Conservation (phyloP, 2,797 vertebrate species). For the Vireo griseus region DNA sequence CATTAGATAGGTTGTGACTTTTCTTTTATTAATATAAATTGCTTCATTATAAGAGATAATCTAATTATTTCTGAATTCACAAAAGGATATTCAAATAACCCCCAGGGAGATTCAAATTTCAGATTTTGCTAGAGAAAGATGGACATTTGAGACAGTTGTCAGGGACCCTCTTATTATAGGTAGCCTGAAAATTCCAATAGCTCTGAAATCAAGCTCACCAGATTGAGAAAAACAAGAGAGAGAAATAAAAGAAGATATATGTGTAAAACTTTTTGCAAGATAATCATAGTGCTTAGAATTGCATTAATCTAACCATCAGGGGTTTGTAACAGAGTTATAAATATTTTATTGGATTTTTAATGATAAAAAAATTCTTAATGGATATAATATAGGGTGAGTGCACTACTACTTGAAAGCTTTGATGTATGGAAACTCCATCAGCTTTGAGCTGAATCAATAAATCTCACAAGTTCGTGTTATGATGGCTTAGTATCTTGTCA, state of each 20-base stretch:
- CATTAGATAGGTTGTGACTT: slow-evolving; percentile 47
- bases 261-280: slow-evolving; percentile 47
- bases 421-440: slow-evolving; percentile 60
- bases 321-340: slow-evolving; percentile 69
- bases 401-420: slow-evolving; percentile 54
- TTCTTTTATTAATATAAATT: slow-evolving; percentile 70
- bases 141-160: slow-evolving; percentile 14
- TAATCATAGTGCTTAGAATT: slow-evolving; percentile 52
- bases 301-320: slow-evolving; percentile 54
- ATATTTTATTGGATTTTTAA: slow-evolving; percentile 76
- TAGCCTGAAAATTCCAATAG: neutral
- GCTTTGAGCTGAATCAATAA: slow-evolving; percentile 69
- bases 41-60: slow-evolving; percentile 51
- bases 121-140: neutral
- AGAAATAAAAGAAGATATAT: neutral
- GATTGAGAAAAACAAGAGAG: neutral
- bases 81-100: slow-evolving; percentile 52
- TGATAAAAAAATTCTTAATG: slow-evolving; percentile 66
- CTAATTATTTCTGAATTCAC: slow-evolving; percentile 71
- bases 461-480: slow-evolving; percentile 59
- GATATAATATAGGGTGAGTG: slow-evolving; percentile 52
- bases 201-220: slow-evolving; percentile 19
- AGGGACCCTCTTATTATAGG: neutral
- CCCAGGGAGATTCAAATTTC: slow-evolving; percentile 41
- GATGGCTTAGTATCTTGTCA: slow-evolving; percentile 49